Base-by-base conservation (phyloP, 2,888 invertebrate genomes). In the Geophilus truncorum region DNA sequence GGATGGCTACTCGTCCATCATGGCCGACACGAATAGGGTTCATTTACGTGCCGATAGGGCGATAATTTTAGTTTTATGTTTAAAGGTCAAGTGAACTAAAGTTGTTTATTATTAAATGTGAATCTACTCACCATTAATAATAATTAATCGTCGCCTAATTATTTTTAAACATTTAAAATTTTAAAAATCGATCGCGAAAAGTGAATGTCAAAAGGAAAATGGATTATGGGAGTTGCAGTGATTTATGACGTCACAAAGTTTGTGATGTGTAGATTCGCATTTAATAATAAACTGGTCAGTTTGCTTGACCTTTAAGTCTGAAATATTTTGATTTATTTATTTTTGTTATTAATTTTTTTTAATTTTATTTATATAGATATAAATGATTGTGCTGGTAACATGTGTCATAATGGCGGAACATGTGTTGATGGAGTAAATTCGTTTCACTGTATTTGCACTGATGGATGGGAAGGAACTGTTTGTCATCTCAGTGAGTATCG, bases 371-470 rank as follows among this genome's bases (percentile, higher is more conserved):
- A 86, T 88, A 81, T 87, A 93, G 92, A 93, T 87, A 91, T 93
- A 85, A 92, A 93, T 87, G 92, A 93, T 85, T 94, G 94, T 87
- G 91, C 92, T 84, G 90, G 91, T 80, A 91, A 91, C 86, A 90
- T 91, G 0, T 91, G 91, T 84, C 88, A 89, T 81, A 90, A 91
- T 85, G 89, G 90, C 83, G 91, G 90, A 21, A 89, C 88, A 0
- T 91, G 91, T 86, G 92, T 94, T 81, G 93, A 93, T 87, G 92
- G 92, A 86, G 85, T 85, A 81, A 82, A 82, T 62, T 81, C 82
- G n/a, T 94, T 92, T 87, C 92, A 92, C 85, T 96, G 96, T 88
- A 92, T 93, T 84, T 96, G 96, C 88, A 90, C 91, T 84, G 93
- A 93, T 85, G 95, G 95, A 76, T 95, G 93, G 92, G 92, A 92